Evolutionary conservation across 1,140 invertebrate genomes (phyloP), one percentile per base, ranked within the genome.

Genomic region (Melanaphis sacchari): DNA sequence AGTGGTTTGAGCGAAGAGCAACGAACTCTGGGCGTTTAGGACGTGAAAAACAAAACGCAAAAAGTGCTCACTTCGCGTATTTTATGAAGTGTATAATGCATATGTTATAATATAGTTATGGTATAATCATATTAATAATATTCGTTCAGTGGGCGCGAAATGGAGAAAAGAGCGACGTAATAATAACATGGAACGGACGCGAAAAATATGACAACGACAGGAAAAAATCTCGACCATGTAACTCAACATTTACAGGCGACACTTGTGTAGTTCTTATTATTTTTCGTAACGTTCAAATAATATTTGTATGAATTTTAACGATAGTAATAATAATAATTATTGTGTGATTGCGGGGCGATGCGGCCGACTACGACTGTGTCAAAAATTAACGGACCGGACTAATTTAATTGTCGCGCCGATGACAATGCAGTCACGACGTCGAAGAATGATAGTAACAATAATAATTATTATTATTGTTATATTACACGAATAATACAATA

Each of bases 11-110:
- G 38, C 36, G 26, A 59, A 52, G 91, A 84, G 43, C 91, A 93
- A 85, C 91, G 91, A 93, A 93, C 91, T 82, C 91, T 85, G n/a
- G 36, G 24, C 52, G 89, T 90, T 84, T 85, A 43, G 41, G 21
- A n/a, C 31, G 41, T 76, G 43, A 91, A 91, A 92, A 41, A 84
- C 22, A 90, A 66, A 90, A 66, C 9, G 54, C 31, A 88, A 66
- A 90, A n/a, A 91, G 88, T 46, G 46, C 46, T 15, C 46, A 49
- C 46, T 49, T 54, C 40, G 85, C 41, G 31, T 26, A 31, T 36
- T 46, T 87, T 18, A 87, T 43, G 24, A 41, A 5, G 31, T 59
- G 41, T 43, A 59, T 59, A 38, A 59, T 40, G 54, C 18, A 38
- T 26, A 85, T 11, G 36, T 26, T 59, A 49, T 87, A 85, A 85